phyloP scores from a whole-genome alignment of 2,113 vertebrate species.

The Chrysemys picta region DNA sequence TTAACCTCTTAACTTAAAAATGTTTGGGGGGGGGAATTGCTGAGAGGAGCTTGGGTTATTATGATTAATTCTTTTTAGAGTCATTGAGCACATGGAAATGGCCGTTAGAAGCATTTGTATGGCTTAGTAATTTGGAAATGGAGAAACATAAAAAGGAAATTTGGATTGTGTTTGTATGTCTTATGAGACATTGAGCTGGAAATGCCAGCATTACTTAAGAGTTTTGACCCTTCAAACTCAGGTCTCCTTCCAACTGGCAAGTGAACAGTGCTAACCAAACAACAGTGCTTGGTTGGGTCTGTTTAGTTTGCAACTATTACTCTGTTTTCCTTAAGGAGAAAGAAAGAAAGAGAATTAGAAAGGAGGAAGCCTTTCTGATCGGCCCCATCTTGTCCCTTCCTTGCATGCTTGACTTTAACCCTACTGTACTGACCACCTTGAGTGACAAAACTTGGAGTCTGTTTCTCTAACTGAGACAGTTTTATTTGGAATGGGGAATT shows the following conservation, averaged over 20 bases:
- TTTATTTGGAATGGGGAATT: neutral
- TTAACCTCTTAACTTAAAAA: neutral
- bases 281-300: neutral
- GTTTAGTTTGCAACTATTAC: neutral
- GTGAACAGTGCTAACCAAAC: neutral
- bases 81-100: constrained; percentile 28
- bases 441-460: rapidly evolving
- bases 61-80: constrained; percentile 25
- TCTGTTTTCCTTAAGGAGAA: neutral
- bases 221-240: constrained; percentile 56
- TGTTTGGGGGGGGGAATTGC: neutral
- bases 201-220: constrained; percentile 40
- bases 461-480: neutral
- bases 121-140: constrained; percentile 37
- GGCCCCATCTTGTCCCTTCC: neutral
- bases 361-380: neutral
- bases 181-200: constrained; percentile 9
- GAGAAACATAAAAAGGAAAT: constrained; percentile 53
- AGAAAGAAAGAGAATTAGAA: neutral
- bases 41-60: neutral
- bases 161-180: constrained; percentile 48
- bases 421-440: neutral
- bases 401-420: rapidly evolving
- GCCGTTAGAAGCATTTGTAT: constrained; percentile 35
- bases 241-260: constrained; percentile 54